Evolutionary conservation across 1,140 invertebrate species (phyloP).

Genomic region (Epicauta chinensis): DNA sequence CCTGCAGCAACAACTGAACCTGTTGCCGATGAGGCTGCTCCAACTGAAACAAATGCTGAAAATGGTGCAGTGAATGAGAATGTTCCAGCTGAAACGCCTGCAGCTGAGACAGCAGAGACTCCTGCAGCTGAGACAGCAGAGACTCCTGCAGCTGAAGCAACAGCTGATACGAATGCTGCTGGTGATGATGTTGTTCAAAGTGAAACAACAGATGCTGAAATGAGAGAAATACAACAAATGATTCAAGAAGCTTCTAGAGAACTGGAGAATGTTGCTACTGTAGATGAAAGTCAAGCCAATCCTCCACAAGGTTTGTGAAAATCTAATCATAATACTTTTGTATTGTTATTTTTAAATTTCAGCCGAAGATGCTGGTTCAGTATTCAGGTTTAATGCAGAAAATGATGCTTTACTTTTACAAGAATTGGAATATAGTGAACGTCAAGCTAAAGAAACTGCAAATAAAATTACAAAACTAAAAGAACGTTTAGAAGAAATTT

Average conservation of each 20-base stretch:
- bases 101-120: slow-evolving; percentile 34
- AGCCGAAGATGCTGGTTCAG: slow-evolving; percentile 17
- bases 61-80: no score
- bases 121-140: slow-evolving; percentile 40
- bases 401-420: slow-evolving; percentile 32
- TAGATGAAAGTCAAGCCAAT: no score
- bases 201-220: slow-evolving; percentile 20
- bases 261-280: slow-evolving; percentile 27
- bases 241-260: slow-evolving; percentile 31
- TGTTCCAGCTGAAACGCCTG: slow-evolving; percentile 53
- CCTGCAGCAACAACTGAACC: no score
- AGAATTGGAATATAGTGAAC: slow-evolving; percentile 38
- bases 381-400: slow-evolving; percentile 22
- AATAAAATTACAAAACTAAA: slow-evolving; percentile 36
- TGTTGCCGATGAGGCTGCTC: slow-evolving; percentile 49
- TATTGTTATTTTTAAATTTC: background rate
- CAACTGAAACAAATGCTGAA: no score
- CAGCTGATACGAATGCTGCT: background rate
- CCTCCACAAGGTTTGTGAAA: no score
- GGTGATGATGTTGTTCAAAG: background rate
- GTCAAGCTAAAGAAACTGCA: slow-evolving; percentile 36
- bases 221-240: slow-evolving; percentile 33
- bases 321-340: no score
- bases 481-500: slow-evolving; percentile 30
- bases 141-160: slow-evolving; percentile 23